These are phyloP conservation scores for Apotomis betuletana DNA, from an alignment of 2,888 invertebrate species.

Conservation along the genomic window DNA sequence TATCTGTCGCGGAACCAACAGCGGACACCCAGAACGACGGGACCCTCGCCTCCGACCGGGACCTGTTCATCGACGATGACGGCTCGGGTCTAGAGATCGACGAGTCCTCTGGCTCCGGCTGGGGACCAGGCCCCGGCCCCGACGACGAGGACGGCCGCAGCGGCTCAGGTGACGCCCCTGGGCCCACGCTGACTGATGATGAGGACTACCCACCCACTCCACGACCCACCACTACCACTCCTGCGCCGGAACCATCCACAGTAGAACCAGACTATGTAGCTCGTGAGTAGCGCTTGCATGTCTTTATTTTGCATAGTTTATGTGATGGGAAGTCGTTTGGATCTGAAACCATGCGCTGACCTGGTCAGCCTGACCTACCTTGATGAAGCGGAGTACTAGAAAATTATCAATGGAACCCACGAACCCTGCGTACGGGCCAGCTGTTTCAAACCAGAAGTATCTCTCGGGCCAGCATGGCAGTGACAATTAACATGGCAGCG, in stretches of 20 bases:
- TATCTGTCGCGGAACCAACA: slow-evolving; percentile 66
- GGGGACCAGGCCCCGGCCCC: slow-evolving; percentile 86
- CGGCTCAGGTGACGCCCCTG: slow-evolving; percentile 73
- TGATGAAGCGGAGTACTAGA: no score
- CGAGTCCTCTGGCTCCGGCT: slow-evolving; percentile 94
- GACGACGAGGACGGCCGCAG: slow-evolving; percentile 89
- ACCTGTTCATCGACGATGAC: slow-evolving; percentile 91
- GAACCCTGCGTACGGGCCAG: no score
- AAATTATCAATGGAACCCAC: no score
- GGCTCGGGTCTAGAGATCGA: slow-evolving; percentile 89
- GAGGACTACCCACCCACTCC: slow-evolving; percentile 68
- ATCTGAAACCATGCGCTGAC: neutral
- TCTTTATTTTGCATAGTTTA: slow-evolving; percentile 71
- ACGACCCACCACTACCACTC: slow-evolving; percentile 42
- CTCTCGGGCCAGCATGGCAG: no score
- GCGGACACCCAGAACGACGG: slow-evolving; percentile 67
- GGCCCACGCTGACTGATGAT: slow-evolving; percentile 61
- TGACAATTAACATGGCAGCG: no score
- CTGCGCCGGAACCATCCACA: slow-evolving; percentile 47
- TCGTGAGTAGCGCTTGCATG: slow-evolving; percentile 84
- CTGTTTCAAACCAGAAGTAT: no score
- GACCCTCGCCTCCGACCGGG: slow-evolving; percentile 78
- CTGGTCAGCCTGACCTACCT: no score
- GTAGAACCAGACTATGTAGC: slow-evolving; percentile 45
- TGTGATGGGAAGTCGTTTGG: slow-evolving; percentile 44